Evolutionary conservation across 2,888 invertebrate species (phyloP).

Genomic region (Drosophila sordidapex): DNA sequence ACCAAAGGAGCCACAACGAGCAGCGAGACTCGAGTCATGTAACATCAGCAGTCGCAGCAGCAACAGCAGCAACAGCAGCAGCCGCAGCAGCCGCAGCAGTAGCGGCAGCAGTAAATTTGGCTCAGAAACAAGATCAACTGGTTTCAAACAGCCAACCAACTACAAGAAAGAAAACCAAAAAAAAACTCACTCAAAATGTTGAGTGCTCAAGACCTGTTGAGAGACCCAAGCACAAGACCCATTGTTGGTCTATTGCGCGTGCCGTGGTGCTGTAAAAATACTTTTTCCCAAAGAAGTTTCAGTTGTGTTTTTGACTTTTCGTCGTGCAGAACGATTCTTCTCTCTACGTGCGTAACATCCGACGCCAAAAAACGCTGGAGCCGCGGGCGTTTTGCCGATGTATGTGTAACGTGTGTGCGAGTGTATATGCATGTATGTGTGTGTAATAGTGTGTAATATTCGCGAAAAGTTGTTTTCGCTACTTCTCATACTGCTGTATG

Average conservation of each 20-base stretch:
- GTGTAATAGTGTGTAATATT: slow-evolving; percentile 45
- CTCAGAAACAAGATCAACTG: slow-evolving; percentile 78
- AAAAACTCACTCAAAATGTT: slow-evolving; percentile 72
- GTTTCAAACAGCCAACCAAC: slow-evolving; percentile 51
- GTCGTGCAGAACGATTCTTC: slow-evolving; percentile 82
- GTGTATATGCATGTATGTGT: slow-evolving; percentile 6
- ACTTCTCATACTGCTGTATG: slow-evolving; percentile 31
- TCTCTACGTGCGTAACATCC: slow-evolving; percentile 44
- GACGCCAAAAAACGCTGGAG: slow-evolving; percentile 27
- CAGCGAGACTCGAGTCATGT: slow-evolving; percentile 68
- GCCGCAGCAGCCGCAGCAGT: not conserved
- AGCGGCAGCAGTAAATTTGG: slow-evolving; percentile 22
- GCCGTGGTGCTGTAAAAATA: slow-evolving; percentile 78
- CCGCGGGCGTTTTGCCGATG: slow-evolving; percentile 65
- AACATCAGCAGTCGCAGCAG: slow-evolving; percentile 54
- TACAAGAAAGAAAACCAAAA: slow-evolving; percentile 30
- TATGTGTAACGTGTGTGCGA: slow-evolving; percentile 14
- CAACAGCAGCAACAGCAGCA: slow-evolving; percentile 8
- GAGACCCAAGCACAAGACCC: slow-evolving; percentile 54
- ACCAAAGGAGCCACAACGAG: slow-evolving; percentile 62
- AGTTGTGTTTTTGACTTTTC: slow-evolving; percentile 82
- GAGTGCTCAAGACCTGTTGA: slow-evolving; percentile 76
- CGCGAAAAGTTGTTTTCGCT: slow-evolving; percentile 65
- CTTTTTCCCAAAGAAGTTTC: slow-evolving; percentile 80
- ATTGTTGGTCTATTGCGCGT: slow-evolving; percentile 78